A percentile compares a stretch with the other conserved stretches of the same genome.
Conservation (phyloP, 2,113 vertebrate species). For the Octodon degus region DNA sequence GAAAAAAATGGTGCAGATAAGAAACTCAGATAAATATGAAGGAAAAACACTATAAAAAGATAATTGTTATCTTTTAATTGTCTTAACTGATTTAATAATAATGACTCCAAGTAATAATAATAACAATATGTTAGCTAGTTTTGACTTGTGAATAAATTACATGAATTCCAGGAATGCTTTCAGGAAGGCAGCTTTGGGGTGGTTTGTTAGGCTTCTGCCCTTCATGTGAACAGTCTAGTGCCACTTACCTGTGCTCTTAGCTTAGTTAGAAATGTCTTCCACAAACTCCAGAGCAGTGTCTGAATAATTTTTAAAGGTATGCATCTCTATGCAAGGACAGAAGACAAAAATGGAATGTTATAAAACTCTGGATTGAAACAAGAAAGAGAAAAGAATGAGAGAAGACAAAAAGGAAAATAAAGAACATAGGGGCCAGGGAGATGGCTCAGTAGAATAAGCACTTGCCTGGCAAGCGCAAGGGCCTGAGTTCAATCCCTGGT, state of each 20-base stretch:
- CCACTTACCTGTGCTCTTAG: background rate
- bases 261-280: background rate
- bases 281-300: background rate
- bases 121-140: background rate
- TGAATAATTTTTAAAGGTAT: background rate
- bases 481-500: no score
- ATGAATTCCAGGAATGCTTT: background rate
- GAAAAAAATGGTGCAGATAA: background rate
- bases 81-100: background rate
- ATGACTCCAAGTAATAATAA: background rate
- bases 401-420: background rate
- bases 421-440: background rate
- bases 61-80: background rate
- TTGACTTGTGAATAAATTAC: background rate
- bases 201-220: background rate
- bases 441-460: no score
- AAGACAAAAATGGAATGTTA: conserved; percentile 6
- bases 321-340: background rate
- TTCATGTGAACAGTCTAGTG: background rate
- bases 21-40: background rate
- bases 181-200: background rate
- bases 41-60: background rate
- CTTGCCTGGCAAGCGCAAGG: no score
- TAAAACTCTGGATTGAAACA: background rate
- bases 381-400: background rate